Conservation (phyloP, 2,113 vertebrate genomes). For the Heterotis niloticus region DNA sequence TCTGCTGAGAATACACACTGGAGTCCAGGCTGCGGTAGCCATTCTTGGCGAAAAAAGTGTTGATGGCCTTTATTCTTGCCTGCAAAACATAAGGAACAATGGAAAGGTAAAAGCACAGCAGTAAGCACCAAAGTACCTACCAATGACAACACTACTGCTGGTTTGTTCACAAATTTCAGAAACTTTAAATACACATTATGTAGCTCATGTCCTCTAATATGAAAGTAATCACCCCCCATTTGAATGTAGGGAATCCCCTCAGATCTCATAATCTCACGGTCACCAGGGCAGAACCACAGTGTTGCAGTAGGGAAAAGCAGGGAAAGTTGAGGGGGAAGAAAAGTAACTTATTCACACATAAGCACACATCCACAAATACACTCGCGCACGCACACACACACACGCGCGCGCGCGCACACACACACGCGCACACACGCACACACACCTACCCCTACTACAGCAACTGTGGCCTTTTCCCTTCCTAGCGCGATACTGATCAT, state of each 20-base stretch:
- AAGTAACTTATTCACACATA: background rate
- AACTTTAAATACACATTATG: too few species aligned
- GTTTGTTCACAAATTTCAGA: background rate
- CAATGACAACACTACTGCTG: too few species aligned
- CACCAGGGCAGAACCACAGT: constrained; percentile 65
- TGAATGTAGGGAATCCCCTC: constrained; percentile 48
- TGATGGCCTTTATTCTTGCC: constrained; percentile 99
- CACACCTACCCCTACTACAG: background rate
- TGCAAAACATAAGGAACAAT: constrained; percentile 11
- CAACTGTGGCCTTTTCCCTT: constrained; percentile 11
- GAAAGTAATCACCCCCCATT: too few species aligned
- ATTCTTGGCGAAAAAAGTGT: constrained; percentile 98
- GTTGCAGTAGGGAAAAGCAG: constrained; percentile 25
- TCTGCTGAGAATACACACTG: constrained; percentile 81
- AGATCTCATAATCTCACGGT: constrained; percentile 72
- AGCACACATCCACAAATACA: background rate
- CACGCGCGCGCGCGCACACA: background rate
- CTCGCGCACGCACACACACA: background rate
- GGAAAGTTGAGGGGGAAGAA: background rate
- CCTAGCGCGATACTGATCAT: constrained; percentile 10
- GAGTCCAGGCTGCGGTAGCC: constrained; percentile 92
- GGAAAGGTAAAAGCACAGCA: background rate
- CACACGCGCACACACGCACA: background rate
- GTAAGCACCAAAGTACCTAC: background rate
- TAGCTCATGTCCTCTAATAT: too few species aligned